A percentile compares a stretch with the other conserved stretches of the same genome.
phyloP scores from a whole-genome alignment of 2,888 invertebrate genomes.

The Lasioglossum villosulum region DNA sequence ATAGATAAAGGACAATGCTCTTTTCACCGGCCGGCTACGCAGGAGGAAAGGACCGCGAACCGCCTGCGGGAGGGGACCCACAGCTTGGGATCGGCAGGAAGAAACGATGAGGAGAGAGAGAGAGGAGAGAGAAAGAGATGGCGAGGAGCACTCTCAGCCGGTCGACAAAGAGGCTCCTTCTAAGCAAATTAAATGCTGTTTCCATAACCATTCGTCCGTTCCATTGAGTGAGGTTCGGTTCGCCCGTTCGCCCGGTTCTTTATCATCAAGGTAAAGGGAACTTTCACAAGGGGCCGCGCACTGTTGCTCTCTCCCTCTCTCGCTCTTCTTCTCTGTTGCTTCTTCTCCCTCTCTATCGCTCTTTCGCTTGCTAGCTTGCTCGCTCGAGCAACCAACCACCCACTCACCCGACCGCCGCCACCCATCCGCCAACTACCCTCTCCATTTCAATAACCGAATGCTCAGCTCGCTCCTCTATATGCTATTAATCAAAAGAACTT shows the following conservation, averaged over 20 bases:
- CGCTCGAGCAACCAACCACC: slow-evolving; percentile 66
- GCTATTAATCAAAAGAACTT: slow-evolving; percentile 82
- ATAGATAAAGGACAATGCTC: slow-evolving; percentile 85
- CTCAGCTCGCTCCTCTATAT: slow-evolving; percentile 71
- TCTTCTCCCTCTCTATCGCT: not conserved
- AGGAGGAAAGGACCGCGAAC: slow-evolving; percentile 64
- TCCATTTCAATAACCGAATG: slow-evolving; percentile 81
- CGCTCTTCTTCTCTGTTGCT: not conserved
- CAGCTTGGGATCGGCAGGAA: slow-evolving; percentile 40
- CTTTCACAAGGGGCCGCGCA: slow-evolving; percentile 79
- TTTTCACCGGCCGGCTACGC: slow-evolving; percentile 78
- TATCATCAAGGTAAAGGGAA: slow-evolving; percentile 84
- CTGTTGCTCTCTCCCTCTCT: not conserved
- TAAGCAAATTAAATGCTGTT: slow-evolving; percentile 85
- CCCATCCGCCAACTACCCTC: slow-evolving; percentile 69
- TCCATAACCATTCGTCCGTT: slow-evolving; percentile 85
- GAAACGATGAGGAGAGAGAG: slow-evolving; percentile 58
- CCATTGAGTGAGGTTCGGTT: slow-evolving; percentile 83
- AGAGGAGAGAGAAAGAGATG: slow-evolving; percentile 54
- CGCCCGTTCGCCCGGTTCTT: slow-evolving; percentile 80
- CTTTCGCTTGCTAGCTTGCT: slow-evolving; percentile 35
- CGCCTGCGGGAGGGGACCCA: slow-evolving; percentile 5
- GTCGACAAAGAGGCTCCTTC: slow-evolving; percentile 84
- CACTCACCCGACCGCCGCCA: slow-evolving; percentile 61
- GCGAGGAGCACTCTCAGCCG: slow-evolving; percentile 72